Base-by-base conservation (phyloP, 2,888 invertebrate species). In the Trissolcus japonicus region DNA sequence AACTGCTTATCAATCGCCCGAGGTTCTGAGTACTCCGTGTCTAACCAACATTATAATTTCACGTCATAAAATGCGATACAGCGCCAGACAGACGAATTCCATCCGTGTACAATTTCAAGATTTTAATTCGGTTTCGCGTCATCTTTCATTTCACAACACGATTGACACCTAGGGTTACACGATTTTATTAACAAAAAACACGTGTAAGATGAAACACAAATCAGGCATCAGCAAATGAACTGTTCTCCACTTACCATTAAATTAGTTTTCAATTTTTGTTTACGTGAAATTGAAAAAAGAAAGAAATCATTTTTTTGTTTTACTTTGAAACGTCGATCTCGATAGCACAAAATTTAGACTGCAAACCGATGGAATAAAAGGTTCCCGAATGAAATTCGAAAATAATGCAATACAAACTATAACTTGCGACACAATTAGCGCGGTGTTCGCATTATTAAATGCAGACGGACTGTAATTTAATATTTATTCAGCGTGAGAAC, bases 1-100 rank as follows among this genome's bases (percentile, higher is more conserved):
- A 54, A 71, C 57, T 62, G 25, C 57, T 71, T 71, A 62, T 71
- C 62, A 71, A 71, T 71, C 62, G 71, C 43, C 51, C 25, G 56
- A 48, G 55, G 48, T 60, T 68, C 68, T 21, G 40, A 46, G 54
- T 46, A 60, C 50, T 29, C 29, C 59, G 46, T 59, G 25, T 29
- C 13, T 46, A 54, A 61, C 54, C 48, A 54, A 63, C 62, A 57
- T 71, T 57, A 63, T 71, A 71, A 71, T 71, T 61, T 62, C 61
- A 68, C 21, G 60, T 68, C 68, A 54, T 60, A 60, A 60, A 60
- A 40, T 48, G 46, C 48, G 68, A 67, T 59, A 14, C n/a, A 57
- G 6, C 35, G 11, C 1, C 35, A 9, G 35, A 35, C 7, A 35
- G 11, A 35, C 11, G 9, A 35, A 35, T 35, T 35, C 35, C 35